Evolutionary conservation across 2,113 vertebrate genomes (phyloP), one percentile per base, ranked within the genome.

Genomic region (Xyrauchen texanus): DNA sequence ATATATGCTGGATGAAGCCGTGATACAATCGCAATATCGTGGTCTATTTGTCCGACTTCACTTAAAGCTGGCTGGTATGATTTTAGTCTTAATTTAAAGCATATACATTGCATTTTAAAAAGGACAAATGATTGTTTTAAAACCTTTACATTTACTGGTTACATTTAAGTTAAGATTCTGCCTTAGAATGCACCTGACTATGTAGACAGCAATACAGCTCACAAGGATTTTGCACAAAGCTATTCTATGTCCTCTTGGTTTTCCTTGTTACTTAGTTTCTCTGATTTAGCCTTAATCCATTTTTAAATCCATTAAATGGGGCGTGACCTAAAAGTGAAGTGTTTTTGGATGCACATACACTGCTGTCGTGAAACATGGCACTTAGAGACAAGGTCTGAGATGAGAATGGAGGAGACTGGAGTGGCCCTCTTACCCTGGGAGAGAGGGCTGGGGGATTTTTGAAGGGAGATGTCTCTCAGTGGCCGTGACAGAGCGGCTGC

Each of bases 351-450:
- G 58, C 71, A 75, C 45, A 73, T 46, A 68, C 57, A 80, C 76
- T 76, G 63, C 78, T 74, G 62, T 63, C 68, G 77, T 76, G 76
- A 58, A 82, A 64, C 46, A 81, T 82, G 79, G 81, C 71, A 72
- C 60, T 81, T 62, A 52, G 63, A 77, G 68, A 73, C 70, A 70
- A 64, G 76, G 44, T 73, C 79, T 82, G 78, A 47, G 77, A 84
- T 84, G 81, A 81, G 77, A 75, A 82, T 78, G 82, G 78, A 82
- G 78, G 77, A 79, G 82, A 72, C 82, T 84, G 75, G 74, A 80
- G 45, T 76, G 72, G 76, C 85, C 87, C 86, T 85, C 84, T 86
- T 88, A 86, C 83, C 85, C 85, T 76, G 75, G 83, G 60, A 82
- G 71, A 62, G 82, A 76, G 80, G 84, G 66, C 65, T 72, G 77